Evolutionary conservation across 2,113 vertebrate species (phyloP).

Genomic region (Arvicanthis niloticus): DNA sequence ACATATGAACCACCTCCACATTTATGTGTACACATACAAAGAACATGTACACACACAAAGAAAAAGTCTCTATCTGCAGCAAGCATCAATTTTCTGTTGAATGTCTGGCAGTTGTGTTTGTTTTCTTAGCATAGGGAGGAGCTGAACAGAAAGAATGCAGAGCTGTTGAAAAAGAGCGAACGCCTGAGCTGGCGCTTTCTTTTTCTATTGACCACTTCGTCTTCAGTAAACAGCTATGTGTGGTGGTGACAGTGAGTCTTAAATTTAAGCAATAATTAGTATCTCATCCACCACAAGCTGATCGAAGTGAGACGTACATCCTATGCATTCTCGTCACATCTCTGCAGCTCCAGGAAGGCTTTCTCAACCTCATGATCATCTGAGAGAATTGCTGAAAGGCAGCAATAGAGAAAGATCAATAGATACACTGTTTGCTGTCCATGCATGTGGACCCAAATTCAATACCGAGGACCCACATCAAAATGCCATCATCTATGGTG

Average conservation of each 20-base stretch:
- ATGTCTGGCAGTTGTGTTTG: background rate
- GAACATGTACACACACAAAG: background rate
- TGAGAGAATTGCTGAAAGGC: background rate
- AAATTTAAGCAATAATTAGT: background rate
- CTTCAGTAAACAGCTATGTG: background rate
- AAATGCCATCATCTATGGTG: background rate
- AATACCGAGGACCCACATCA: background rate
- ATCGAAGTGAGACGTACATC: background rate
- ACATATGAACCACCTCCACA: too few species aligned
- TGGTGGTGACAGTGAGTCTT: background rate
- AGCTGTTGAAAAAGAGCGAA: background rate
- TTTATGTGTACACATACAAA: background rate
- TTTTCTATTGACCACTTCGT: background rate
- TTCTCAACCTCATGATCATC: too few species aligned
- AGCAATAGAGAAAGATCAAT: background rate
- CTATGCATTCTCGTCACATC: too few species aligned
- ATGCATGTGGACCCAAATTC: background rate
- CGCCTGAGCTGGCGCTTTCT: background rate
- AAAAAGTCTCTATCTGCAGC: background rate
- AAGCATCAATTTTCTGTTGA: background rate
- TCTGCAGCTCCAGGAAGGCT: background rate
- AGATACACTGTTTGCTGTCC: background rate
- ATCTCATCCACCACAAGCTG: too few species aligned
- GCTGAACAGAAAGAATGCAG: background rate
- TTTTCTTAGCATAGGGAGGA: background rate